Evolutionary conservation across 2,888 invertebrate genomes (phyloP), one percentile per base, ranked within the genome.

Genomic region (Adelphocoris suturalis): DNA sequence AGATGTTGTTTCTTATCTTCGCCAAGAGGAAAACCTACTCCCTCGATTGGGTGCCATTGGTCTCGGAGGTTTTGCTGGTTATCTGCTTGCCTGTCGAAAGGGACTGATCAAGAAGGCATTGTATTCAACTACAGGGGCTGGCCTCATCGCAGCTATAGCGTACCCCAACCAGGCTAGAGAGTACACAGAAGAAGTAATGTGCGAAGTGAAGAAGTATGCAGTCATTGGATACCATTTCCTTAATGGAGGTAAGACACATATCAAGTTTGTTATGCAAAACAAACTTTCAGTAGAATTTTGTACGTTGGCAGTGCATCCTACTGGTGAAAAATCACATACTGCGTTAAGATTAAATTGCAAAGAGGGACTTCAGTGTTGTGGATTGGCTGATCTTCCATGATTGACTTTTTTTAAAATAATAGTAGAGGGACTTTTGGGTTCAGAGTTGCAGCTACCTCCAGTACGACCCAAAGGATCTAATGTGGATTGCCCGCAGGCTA

Each of bases 1-100:
- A 96, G 96, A 95, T 91, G 93, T 96, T 37, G 94, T 96, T 91
- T 94, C 94, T 91, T 97, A 96, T 93, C 94, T 98, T 86, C 95
- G 96, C 92, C 96, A 97, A 93, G 98, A 98, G 92, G 96, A 96
- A 91, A 97, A 97, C 92, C 95, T 96, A 23, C 93, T 96, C 86
- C 96, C 96, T 11, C 95, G 97, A 92, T 95, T 96, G 92, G 97
- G 96, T 82, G 97, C 97, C 0, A 96, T 97, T 52, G 96, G 95
- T 0, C 95, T 96, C 92, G 97, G 97, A 91, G 96, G 96, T 91
- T 93, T 97, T 87, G 95, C 96, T 68, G 97, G 97, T 76, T 95
- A 96, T 91, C 95, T 97, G 92, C 94, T 97, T 90, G 96, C 96
- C 48, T 93, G 97, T 14, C 94, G 97, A 92, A 96, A 96, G 90